Evolutionary conservation across 2,888 invertebrate genomes (phyloP).

Genomic region (Nomada lathburiana): DNA sequence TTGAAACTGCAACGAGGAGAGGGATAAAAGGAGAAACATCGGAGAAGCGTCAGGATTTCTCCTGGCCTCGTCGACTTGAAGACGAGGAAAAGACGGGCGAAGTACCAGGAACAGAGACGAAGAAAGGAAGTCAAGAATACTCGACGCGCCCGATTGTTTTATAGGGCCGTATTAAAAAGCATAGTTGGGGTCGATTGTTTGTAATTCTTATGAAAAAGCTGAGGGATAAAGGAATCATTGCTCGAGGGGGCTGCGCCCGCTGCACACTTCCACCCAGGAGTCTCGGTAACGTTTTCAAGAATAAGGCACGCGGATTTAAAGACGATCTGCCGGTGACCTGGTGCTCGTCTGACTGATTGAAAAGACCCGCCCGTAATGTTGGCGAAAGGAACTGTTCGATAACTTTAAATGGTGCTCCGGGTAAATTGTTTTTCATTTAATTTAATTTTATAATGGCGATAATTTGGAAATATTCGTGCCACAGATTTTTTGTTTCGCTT

Average conservation of each 20-base stretch:
- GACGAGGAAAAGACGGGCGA: conserved; percentile 1
- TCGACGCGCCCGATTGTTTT: conserved; percentile 59
- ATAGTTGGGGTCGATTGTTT: conserved; percentile 68
- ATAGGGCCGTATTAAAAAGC: conserved; percentile 70
- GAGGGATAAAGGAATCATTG: conserved; percentile 44
- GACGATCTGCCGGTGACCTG: conserved; percentile 30
- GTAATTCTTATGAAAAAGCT: conserved; percentile 66
- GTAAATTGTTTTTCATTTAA: too few species aligned
- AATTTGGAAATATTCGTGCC: too few species aligned
- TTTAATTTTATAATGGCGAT: too few species aligned
- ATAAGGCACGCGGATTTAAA: conserved; percentile 43
- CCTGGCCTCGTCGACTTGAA: conserved; percentile 48
- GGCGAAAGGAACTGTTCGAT: not conserved
- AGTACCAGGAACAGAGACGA: not conserved
- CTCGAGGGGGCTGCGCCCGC: conserved; percentile 5
- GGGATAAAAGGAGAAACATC: conserved; percentile 28
- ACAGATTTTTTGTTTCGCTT: too few species aligned
- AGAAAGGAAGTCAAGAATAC: conserved; percentile 3
- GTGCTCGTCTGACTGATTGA: conserved; percentile 20
- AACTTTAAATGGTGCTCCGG: not conserved
- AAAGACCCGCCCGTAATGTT: conserved; percentile 1
- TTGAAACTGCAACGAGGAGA: conserved; percentile 40
- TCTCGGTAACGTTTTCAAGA: conserved; percentile 13
- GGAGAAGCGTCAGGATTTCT: conserved; percentile 47
- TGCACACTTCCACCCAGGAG: conserved; percentile 43